phyloP scores from a whole-genome alignment of 35 echinoderm and acorn worm genomes.

The Apostichopus japonicus region DNA sequence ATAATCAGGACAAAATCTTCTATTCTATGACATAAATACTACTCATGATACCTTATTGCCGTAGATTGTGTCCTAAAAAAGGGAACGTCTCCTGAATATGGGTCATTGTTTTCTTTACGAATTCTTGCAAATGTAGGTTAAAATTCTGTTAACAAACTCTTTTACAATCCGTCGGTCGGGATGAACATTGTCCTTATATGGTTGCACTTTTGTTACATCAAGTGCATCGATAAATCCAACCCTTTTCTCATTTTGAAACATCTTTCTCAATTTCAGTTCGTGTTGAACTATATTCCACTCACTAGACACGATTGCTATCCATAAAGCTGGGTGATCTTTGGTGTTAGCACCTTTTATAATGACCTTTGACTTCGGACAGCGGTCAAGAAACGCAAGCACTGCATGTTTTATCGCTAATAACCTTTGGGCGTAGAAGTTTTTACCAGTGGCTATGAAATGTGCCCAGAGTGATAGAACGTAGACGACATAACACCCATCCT shows the following conservation, averaged over 20 bases:
- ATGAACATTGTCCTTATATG: constrained; percentile 28
- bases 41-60: too few relatives aligned
- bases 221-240: constrained; percentile 60
- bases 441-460: neutral
- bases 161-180: neutral
- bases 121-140: constrained; percentile 21
- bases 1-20: too few relatives aligned
- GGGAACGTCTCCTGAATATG: too few relatives aligned
- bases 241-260: constrained; percentile 19
- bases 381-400: neutral
- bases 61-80: too few relatives aligned
- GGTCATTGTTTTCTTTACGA: too few relatives aligned
- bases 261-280: constrained; percentile 9
- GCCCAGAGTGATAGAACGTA: too few relatives aligned
- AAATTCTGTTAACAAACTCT: constrained; percentile 13
- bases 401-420: neutral
- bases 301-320: constrained; percentile 30
- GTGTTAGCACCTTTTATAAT: too few relatives aligned
- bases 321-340: constrained; percentile 18
- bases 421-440: constrained; percentile 36
- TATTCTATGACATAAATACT: too few relatives aligned
- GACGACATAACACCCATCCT: neutral
- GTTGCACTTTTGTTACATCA: constrained; percentile 49
- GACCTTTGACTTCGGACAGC: neutral
- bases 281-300: constrained; percentile 27